Evolutionary conservation across 2,888 invertebrate genomes (phyloP), one percentile per base, ranked within the genome.

Genomic region (Xestobium rufovillosum): DNA sequence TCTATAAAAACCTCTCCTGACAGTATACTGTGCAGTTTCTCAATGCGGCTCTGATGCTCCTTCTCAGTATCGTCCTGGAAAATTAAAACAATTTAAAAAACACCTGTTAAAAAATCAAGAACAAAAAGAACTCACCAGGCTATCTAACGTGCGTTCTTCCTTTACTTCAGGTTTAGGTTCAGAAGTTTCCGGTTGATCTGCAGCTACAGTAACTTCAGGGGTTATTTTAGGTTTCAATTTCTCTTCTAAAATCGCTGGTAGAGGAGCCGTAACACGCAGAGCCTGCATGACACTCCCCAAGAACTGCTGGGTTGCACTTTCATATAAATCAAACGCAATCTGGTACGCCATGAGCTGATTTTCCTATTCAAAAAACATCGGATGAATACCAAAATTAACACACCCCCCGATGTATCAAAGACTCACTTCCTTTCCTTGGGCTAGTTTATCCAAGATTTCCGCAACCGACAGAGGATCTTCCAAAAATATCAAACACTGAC

Each of bases 221-320:
- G 70, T 69, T 33, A 75, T 73, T 56, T 79, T 79, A 0, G 83
- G 79, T 53, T 84, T 83, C 6, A 82, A 77, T 51, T 83, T 85
- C 3, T 80, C 80, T 48, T 81, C 76, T 9, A 85, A 67, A 2
- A 84, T 78, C 39, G 79, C 75, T 3, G 88, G 87, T 43, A 87
- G 78, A 0, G 88, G 89, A 13, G 88, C 87, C 10, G 86, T 87
- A 31, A 78, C 78, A 52, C 83, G 75, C 4, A 94, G 67, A 11
- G 88, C 86, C 59, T 86, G 83, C 45, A 91, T 66, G 6, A 95
- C 88, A 50, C 86, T 76, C 6, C 84, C 85, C 33, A 98, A 71
- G 64, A 96, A 96, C 62, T 97, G 94, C 66, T 99, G 98, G 2
- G 96, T 96, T 1, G 97, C 98, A 26, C 94, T 95, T 65, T 99